Percentiles rank a stretch among this genome's conserved stretches.
Conservation (phyloP, 2,888 invertebrate genomes). For the Crepidodera aurea region DNA sequence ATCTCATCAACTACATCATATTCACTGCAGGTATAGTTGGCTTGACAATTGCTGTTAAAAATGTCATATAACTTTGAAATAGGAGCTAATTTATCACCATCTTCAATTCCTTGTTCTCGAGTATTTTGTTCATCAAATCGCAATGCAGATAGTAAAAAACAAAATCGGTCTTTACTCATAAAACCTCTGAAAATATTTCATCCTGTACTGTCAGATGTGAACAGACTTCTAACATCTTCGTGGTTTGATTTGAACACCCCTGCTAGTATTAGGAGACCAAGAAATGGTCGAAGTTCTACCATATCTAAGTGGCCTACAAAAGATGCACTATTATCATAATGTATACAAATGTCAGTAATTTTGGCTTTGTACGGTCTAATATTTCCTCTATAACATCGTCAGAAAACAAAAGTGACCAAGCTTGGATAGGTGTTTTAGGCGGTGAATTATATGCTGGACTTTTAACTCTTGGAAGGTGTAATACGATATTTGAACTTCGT, state of each 20-base stretch:
- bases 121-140: conserved; percentile 32
- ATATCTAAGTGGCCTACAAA: conserved; percentile 20
- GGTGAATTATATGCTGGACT: conserved; percentile 5
- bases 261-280: conserved; percentile 20
- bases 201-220: conserved; percentile 26
- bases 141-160: conserved; percentile 20
- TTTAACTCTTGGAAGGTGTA: not conserved
- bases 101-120: conserved; percentile 11
- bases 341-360: not conserved
- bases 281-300: conserved; percentile 20
- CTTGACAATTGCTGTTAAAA: conserved; percentile 24
- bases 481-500: not conserved
- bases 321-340: conserved; percentile 6
- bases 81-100: conserved; percentile 26
- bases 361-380: not conserved
- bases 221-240: conserved; percentile 24
- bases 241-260: conserved; percentile 30
- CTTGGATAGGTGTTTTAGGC: not conserved
- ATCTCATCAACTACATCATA: conserved; percentile 30
- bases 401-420: not conserved
- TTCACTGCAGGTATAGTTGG: conserved; percentile 22
- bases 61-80: conserved; percentile 22
- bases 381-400: not conserved
- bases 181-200: conserved; percentile 23
- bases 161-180: conserved; percentile 28